A percentile compares a stretch with the other conserved stretches of the same genome.
Evolutionary conservation across 2,113 vertebrate genomes (phyloP).

Genomic region (Bubalus kerabau): DNA sequence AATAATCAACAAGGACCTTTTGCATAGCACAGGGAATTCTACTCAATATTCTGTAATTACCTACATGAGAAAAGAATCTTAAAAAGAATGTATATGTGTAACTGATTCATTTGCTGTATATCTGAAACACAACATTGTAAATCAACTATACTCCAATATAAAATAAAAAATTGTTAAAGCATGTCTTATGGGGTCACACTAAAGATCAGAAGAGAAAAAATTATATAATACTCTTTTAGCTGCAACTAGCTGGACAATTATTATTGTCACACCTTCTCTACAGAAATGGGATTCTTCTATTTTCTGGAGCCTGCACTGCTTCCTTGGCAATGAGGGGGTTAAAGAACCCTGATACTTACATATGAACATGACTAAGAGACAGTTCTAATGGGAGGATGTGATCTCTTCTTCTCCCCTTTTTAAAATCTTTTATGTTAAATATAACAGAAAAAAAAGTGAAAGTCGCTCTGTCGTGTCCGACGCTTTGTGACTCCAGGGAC

Average conservation of each 20-base stretch:
- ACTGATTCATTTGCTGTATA: background rate
- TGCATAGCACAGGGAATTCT: background rate
- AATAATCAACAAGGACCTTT: background rate
- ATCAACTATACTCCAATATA: background rate
- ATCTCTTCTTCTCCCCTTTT: background rate
- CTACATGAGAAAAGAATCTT: background rate
- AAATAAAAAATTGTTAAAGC: background rate
- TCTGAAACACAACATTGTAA: background rate
- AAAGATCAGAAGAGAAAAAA: background rate
- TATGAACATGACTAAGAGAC: background rate
- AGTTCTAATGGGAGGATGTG: background rate
- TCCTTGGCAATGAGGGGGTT: background rate
- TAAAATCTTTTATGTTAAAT: background rate
- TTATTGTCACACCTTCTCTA: background rate
- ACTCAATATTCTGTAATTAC: background rate
- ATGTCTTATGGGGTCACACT: background rate
- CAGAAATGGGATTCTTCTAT: background rate
- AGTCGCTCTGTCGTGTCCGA: background rate
- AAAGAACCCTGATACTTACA: background rate
- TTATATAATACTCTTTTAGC: background rate
- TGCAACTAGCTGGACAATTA: background rate
- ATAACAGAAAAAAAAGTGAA: background rate
- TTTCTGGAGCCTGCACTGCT: background rate
- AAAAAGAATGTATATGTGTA: background rate
- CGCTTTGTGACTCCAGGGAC: background rate